Evolutionary conservation across 2,113 vertebrate genomes (phyloP), one percentile per base, ranked within the genome.

Genomic region (Tautogolabrus adspersus): DNA sequence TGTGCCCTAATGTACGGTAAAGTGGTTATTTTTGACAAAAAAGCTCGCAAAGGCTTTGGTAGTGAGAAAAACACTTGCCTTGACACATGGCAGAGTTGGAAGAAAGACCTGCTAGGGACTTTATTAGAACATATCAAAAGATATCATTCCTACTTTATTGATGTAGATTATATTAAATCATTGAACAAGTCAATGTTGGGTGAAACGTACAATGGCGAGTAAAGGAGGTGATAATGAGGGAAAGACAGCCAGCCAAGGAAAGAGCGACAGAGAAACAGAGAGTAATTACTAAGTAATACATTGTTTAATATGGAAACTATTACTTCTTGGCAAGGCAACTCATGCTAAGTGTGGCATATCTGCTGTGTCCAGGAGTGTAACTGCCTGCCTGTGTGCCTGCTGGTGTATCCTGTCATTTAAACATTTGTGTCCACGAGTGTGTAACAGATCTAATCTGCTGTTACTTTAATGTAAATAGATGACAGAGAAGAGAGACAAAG

Each of bases 251-350:
- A 16, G 46, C 68, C 34, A 64, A 44, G 60, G 62, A 65, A 66
- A 44, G 56, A 75, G 69, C 63, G 78, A 13, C 16, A 47, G 5
- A 47, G 15, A 13, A 11, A 47, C 46, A 18, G 46, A 47, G 16
- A 47, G 46, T 42, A 42, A 42, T 42, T 42, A 42, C 40, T 3
- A 42, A 42, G 40, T 82, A 86, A 88, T 89, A 78, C 83, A 85
- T 84, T 75, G 75, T 74, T 76, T 81, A 90, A 90, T 87, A 87
- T 93, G 93, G 92, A 90, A 95, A 91, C 87, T 85, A 93, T 95
- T 94, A 92, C 68, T 26, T 83, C 47, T 49, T 49, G 47, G 47
- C 47, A 19, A 18, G 6, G 7, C 47, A 49, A 7, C 47, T 6
- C 76, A 85, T 85, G 85, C 72, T 80, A 49, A 8, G 60, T 38